Base-by-base conservation (phyloP, 2,113 vertebrate genomes). In the Rhagologus leucostigma region DNA sequence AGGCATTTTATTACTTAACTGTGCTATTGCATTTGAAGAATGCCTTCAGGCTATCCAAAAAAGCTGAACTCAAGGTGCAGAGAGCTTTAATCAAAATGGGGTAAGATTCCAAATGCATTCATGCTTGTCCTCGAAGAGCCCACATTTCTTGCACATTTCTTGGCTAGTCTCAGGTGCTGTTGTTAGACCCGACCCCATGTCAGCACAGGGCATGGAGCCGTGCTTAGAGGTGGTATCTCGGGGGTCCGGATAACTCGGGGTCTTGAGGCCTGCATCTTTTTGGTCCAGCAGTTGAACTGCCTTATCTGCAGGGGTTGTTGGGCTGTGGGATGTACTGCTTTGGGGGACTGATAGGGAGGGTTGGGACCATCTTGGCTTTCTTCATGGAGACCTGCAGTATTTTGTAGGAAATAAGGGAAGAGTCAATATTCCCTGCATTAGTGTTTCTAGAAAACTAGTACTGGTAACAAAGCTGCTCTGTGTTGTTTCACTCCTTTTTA, bases 181-280 rank as follows among this genome's bases (percentile, higher is more conserved):
- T 62, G 46, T 49, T 57, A 65, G 59, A 65, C 22, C 32, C 0
- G 1, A 10, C 23, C 32, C 29, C 15, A 20, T 24, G 9, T 37
- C 55, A 57, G 29, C 1, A 1, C 29, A 17, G 26, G 63, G 5
- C 39, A 78, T 0, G 0, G 60, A 44, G 71, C 23, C 20, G 62
- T 3, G 2, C 52, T 47, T 75, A 27, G 60, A 71, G 60, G 6
- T 50, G 32, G 46, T 29, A 5, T 44, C 30, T 67, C 0, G 0
- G 14, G 30, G 18, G 15, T 47, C 30, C 79, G 63, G 52, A 16
- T 63, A n/a, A 21, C 33, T 26, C 2, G 0, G 16, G 33, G 18
- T 94, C 60, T 63, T 2, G 0, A 73, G 16, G 19, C 27, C n/a
- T 62, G n/a, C 32, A 11, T 65, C 50, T 92, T 67, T 47, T 69